Conservation (phyloP, 1,140 invertebrate species). For the Paraescarpia echinospica region DNA sequence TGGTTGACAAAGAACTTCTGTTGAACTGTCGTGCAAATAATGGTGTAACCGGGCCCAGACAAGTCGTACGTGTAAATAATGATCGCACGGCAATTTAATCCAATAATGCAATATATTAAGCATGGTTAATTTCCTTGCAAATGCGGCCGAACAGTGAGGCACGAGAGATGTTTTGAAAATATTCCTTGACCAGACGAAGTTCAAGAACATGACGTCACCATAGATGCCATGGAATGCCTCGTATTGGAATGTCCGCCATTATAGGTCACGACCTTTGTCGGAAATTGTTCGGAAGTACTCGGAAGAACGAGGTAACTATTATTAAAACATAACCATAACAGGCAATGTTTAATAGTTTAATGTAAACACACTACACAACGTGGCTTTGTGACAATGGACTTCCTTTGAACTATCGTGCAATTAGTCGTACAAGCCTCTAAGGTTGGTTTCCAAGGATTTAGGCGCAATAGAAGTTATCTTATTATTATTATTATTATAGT, state of each 20-base stretch:
- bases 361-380: too few species aligned
- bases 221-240: background rate
- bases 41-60: too few species aligned
- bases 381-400: too few species aligned
- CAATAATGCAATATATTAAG: background rate
- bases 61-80: background rate
- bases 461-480: too few species aligned
- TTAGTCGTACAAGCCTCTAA: too few species aligned
- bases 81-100: background rate
- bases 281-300: background rate
- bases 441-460: too few species aligned
- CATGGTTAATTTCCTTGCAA: background rate
- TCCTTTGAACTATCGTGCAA: too few species aligned
- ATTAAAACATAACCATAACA: too few species aligned
- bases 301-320: too few species aligned
- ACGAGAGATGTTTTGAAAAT: background rate
- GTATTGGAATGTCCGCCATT: background rate
- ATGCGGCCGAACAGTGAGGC: background rate
- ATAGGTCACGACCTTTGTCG: background rate
- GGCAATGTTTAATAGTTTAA: too few species aligned
- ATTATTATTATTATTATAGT: too few species aligned
- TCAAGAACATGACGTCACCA: background rate
- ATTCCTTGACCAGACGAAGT: background rate
- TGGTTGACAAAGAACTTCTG: too few species aligned
- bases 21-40: background rate